A percentile compares a stretch with the other conserved stretches of the same genome.
phyloP scores from a whole-genome alignment of 2,113 vertebrate genomes.

The Sarotherodon lohbergeri region DNA sequence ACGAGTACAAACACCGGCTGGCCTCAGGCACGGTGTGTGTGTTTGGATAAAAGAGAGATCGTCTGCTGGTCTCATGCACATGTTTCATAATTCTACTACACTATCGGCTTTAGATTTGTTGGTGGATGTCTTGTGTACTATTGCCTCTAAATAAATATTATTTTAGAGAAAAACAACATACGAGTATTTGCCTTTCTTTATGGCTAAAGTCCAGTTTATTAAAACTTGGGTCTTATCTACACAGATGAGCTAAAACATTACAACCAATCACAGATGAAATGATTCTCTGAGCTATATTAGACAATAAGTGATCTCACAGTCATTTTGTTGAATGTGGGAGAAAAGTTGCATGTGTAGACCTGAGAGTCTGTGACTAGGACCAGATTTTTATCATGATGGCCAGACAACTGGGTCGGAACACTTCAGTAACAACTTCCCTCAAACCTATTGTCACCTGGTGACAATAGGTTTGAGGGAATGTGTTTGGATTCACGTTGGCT shows the following conservation, averaged over 20 bases:
- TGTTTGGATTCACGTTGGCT: not conserved
- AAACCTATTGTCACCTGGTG: accelerated
- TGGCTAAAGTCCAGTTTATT: not conserved
- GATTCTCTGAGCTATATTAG: not conserved
- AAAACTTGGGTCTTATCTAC: not conserved
- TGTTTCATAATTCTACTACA: not conserved
- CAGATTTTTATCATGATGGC: not conserved
- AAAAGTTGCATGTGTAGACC: not conserved
- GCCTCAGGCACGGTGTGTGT: slow-evolving; percentile 71
- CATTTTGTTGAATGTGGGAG: not conserved
- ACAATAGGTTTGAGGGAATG: accelerated
- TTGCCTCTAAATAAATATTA: not conserved
- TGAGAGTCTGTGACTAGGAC: not conserved
- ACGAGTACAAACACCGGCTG: slow-evolving; percentile 73
- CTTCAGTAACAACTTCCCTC: not conserved
- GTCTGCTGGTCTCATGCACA: not conserved
- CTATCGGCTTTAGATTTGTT: not conserved
- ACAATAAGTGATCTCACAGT: not conserved
- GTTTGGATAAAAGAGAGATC: slow-evolving; percentile 49
- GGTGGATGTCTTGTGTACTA: not conserved
- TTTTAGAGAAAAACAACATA: not conserved
- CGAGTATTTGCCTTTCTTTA: not conserved
- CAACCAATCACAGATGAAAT: not conserved
- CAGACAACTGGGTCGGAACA: not conserved
- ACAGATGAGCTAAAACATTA: not conserved